These are phyloP conservation scores for Cygnus atratus DNA, from an alignment of 2,113 vertebrate genomes.

Conservation along the genomic window DNA sequence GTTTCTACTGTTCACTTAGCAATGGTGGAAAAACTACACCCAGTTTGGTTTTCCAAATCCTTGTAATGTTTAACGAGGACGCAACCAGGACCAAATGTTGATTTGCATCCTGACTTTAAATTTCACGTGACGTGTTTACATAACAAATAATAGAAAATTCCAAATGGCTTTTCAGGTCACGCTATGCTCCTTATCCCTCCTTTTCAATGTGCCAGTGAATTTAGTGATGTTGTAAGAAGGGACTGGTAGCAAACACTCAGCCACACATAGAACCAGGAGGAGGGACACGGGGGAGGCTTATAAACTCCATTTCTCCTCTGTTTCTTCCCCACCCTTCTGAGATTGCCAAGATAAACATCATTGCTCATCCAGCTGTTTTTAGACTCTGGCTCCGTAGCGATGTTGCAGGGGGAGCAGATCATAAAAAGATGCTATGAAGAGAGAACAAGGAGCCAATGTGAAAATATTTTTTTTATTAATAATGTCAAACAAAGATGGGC, in stretches of 20 bases:
- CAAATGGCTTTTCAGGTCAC: neutral
- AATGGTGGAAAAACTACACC: conserved; percentile 31
- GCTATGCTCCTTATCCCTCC: neutral
- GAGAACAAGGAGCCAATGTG: neutral
- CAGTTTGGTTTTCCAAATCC: conserved; percentile 37
- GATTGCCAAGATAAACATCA: neutral
- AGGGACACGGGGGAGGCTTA: neutral
- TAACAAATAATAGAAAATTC: conserved; percentile 6
- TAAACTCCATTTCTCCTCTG: neutral
- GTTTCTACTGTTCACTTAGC: conserved; percentile 20
- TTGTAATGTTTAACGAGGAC: conserved; percentile 12
- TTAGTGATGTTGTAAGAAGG: neutral
- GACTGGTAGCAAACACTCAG: neutral
- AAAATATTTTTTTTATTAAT: neutral
- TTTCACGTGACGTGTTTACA: neutral
- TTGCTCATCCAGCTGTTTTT: neutral
- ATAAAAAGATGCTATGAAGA: neutral
- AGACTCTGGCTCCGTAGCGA: neutral
- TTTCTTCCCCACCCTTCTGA: conserved; percentile 19
- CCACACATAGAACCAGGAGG: neutral
- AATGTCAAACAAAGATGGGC: neutral
- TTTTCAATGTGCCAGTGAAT: neutral
- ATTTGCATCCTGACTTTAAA: neutral
- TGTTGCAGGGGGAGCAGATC: neutral
- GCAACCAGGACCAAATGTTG: conserved; percentile 3